Evolutionary conservation across 2,888 invertebrate genomes (phyloP).

Genomic region (Muscina levida): DNA sequence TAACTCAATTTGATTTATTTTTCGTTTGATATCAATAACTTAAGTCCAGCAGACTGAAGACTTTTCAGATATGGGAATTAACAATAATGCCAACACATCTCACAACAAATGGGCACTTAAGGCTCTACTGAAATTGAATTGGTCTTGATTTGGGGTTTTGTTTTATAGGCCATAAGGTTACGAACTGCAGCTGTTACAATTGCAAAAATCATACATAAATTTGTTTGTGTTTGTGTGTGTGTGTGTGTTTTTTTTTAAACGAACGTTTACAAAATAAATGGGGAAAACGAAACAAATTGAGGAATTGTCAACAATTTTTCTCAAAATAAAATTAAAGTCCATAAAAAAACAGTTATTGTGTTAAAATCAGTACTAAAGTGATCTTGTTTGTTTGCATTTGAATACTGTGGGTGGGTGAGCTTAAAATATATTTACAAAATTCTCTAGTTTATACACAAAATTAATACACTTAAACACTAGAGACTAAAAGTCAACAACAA

Average conservation of each 20-base stretch:
- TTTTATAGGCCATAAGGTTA: no score
- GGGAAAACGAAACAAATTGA: conserved; percentile 25
- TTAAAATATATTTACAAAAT: conserved; percentile 49
- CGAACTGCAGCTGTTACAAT: background rate
- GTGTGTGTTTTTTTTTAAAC: conserved; percentile 49
- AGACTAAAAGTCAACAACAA: conserved; percentile 17
- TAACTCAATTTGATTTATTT: no score
- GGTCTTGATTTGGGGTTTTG: no score
- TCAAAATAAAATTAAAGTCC: conserved; percentile 28
- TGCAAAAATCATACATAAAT: conserved; percentile 8
- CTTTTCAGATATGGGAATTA: no score
- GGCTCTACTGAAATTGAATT: no score
- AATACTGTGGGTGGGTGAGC: conserved; percentile 33
- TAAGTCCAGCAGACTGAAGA: no score
- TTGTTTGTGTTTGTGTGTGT: background rate
- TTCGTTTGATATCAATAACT: no score
- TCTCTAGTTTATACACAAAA: conserved; percentile 8
- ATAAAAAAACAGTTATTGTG: conserved; percentile 28
- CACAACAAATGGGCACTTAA: no score
- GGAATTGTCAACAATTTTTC: conserved; percentile 17
- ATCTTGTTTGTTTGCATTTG: conserved; percentile 10
- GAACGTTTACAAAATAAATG: no score
- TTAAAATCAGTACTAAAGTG: conserved; percentile 35
- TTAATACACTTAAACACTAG: conserved; percentile 37
- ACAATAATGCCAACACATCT: no score